Evolutionary conservation across 2,797 vertebrate genomes (phyloP), one percentile per base, ranked within the genome.

Genomic region (Tangara arthus): DNA sequence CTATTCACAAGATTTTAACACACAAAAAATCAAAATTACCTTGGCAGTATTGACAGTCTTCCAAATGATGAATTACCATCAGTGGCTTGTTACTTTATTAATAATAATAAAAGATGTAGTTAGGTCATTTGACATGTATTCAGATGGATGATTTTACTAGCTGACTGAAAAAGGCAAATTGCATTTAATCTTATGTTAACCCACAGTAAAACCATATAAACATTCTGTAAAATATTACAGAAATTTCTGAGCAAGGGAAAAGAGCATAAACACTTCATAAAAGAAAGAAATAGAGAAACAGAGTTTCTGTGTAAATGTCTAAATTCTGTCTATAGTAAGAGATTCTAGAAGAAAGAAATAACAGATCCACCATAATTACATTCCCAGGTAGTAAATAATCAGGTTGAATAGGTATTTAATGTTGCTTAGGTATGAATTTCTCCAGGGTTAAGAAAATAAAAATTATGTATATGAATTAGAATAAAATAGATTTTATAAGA

Each of bases 41-140:
- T 98, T 97, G 96, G 79, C 97, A 98, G 41, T 98, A 98, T 42
- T 97, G 97, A 85, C 98, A 98, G 8, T 97, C 93, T 59, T 98
- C 98, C 88, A 98, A 95, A 81, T 98, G 98, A 91, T 98, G 98
- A 96, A 98, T 98, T 68, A 98, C 97, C 98, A 98, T 98, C 90
- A 98, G 68, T 20, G 98, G 98, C 86, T 98, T 98, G 86, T 98
- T 98, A 88, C 98, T 98, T 93, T 82, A 84, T 87, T 80, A 96
- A 95, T 30, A 95, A 80, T 68, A 82, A 95, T 53, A 94, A 90
- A 80, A 73, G 11, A 81, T n/a, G 2, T 60, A 57, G 68, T 95
- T 93, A 96, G 86, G 49, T 94, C 22, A 76, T 72, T 81, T 46
- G 47, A 49, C 34, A 75, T 37, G 23, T 16, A 69, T 44, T 28